Percentiles rank a stretch among this genome's conserved stretches.
phyloP scores from a whole-genome alignment of 2,797 vertebrate genomes.

The Heteromormyrus szaboi region DNA sequence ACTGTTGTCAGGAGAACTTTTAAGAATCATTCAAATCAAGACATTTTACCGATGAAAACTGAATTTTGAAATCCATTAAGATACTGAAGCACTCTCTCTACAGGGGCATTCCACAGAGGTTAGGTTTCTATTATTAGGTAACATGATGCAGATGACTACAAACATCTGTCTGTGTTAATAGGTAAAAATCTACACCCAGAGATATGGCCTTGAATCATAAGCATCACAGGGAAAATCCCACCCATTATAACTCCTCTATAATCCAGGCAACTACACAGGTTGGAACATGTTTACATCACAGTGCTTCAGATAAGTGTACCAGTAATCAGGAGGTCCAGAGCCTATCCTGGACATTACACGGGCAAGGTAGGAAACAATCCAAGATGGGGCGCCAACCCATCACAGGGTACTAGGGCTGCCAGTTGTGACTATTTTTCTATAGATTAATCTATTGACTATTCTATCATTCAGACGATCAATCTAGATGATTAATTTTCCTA shows the following conservation, averaged over 20 bases:
- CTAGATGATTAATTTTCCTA: background rate
- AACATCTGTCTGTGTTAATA: background rate
- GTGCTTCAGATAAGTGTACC: background rate
- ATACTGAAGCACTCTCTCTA: background rate
- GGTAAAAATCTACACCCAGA: background rate
- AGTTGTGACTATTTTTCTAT: background rate
- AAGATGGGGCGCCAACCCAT: background rate
- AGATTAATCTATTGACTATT: background rate
- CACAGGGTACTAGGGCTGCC: background rate
- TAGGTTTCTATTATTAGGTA: conserved; percentile 3
- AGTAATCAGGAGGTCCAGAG: background rate
- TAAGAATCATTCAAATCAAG: background rate
- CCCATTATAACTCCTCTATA: background rate
- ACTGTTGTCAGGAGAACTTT: background rate
- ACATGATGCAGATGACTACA: background rate
- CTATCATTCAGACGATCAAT: background rate
- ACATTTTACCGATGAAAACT: background rate
- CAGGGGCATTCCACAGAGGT: background rate
- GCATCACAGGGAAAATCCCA: background rate
- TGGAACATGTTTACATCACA: background rate
- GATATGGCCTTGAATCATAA: background rate
- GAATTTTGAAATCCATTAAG: background rate
- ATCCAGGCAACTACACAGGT: background rate
- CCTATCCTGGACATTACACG: background rate
- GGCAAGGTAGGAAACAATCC: background rate